Evolutionary conservation across 64 coral and sea anemone genomes (phyloP), one percentile per base, ranked within the genome.

Genomic region (Cladopsammia gracilis): DNA sequence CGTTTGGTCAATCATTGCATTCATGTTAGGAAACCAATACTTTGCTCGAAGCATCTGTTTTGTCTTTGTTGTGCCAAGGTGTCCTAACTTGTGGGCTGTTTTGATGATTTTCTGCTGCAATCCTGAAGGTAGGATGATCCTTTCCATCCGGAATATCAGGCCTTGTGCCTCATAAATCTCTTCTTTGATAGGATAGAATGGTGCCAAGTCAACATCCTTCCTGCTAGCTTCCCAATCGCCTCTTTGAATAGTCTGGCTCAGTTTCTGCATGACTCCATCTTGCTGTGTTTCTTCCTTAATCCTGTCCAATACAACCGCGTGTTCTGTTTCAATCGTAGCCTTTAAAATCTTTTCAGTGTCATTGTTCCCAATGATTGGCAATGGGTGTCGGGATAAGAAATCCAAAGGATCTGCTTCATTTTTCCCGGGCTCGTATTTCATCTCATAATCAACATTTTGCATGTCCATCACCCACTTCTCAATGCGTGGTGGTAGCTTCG

Each of bases 41-140:
- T 71, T 90, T 16, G 16, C 64, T 15, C 46, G 26, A n/a, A 78
- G 20, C 22, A 78, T 57, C 19, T 78, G 51, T 56, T 78, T 59
- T 3, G 80, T 94, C 75, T 93, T 76, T 4, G 81, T 88, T 49
- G 2, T 86, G n/a, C 71, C 80, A 9, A 92, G 59, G 58, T 84
- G 53, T 73, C 81, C 80, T 22, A 86, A 20, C 58, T 59, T 64
- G 50, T 92, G 90, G 6, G 68, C 80, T 25, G 61, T 57, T 51
- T 24, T 76, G 68, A 92, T 52, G 14, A 92, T 46, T 66, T 92
- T 92, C 57, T 69, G 52, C 62, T 85, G 90, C 51, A 92, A 43
- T 34, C 43, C 76, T 22, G 13, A 42, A 9, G 79, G 82, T 12
- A 88, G 48, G 20, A 88, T 62, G 49, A 88, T 88, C 45, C 48